A percentile compares a stretch with the other conserved stretches of the same genome.
phyloP scores from a whole-genome alignment of 2,888 invertebrate genomes.

The Temnothorax rugatulus region DNA sequence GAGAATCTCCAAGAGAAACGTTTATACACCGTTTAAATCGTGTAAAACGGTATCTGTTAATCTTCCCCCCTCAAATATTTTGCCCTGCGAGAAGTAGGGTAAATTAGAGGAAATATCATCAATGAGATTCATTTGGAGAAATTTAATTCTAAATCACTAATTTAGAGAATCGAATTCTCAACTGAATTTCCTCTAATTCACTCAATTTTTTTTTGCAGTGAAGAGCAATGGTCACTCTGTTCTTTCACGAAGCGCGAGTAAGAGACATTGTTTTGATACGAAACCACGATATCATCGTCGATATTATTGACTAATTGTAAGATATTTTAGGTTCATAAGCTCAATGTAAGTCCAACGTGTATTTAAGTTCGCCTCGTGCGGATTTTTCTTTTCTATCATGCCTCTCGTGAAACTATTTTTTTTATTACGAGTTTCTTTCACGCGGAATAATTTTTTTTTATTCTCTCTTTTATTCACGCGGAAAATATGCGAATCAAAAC shows the following conservation, averaged over 20 bases:
- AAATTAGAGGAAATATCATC: slow-evolving; percentile 3
- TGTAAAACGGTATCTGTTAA: slow-evolving; percentile 34
- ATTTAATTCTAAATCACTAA: slow-evolving; percentile 9
- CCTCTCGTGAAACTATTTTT: background rate
- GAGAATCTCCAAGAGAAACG: slow-evolving; percentile 7
- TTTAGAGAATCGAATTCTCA: background rate
- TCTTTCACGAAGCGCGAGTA: background rate
- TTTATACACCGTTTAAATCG: slow-evolving; percentile 26
- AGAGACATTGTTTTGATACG: slow-evolving; percentile 12
- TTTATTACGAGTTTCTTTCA: background rate
- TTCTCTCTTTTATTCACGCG: background rate
- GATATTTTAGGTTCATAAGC: slow-evolving; percentile 40
- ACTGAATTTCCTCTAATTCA: slow-evolving; percentile 21
- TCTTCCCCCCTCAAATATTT: slow-evolving; percentile 3
- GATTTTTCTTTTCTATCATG: background rate
- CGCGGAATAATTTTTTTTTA: background rate
- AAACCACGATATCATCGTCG: slow-evolving; percentile 3
- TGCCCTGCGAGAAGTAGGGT: background rate
- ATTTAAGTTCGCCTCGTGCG: background rate
- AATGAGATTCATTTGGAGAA: slow-evolving; percentile 7
- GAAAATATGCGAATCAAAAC: slow-evolving; percentile 9
- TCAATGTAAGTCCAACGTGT: slow-evolving; percentile 12
- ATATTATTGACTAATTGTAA: background rate
- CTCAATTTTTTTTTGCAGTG: background rate
- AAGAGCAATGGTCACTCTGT: background rate